Conservation (phyloP, 2,888 invertebrate genomes). For the Scaptomyza cyrtandrae region DNA sequence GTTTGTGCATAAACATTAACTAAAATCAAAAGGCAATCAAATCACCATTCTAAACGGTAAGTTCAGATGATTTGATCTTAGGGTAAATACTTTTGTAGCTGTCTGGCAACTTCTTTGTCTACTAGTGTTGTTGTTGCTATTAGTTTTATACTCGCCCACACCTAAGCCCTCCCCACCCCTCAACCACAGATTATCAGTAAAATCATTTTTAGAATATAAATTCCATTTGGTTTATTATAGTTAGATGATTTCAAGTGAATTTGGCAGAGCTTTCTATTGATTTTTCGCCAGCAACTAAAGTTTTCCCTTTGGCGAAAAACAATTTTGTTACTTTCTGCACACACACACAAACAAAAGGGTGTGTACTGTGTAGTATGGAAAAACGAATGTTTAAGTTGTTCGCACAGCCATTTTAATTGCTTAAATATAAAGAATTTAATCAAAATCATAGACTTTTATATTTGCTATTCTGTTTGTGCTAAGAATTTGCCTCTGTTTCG, state of each 20-base stretch:
- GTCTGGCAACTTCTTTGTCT: conserved; percentile 69
- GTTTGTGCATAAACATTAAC: conserved; percentile 41
- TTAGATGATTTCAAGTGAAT: conserved; percentile 5
- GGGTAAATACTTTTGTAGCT: conserved; percentile 31
- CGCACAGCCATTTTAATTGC: background rate
- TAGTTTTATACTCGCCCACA: conserved; percentile 27
- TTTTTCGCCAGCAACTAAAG: conserved; percentile 58
- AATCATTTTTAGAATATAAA: background rate
- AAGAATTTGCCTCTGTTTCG: background rate
- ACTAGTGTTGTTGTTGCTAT: conserved; percentile 18
- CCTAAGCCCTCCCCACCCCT: conserved; percentile 5
- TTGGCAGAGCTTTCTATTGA: conserved; percentile 64
- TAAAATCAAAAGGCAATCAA: conserved; percentile 8
- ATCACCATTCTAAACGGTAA: conserved; percentile 47
- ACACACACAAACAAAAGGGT: conserved; percentile 48
- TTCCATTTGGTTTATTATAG: background rate
- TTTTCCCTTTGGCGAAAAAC: conserved; percentile 45
- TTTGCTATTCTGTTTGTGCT: background rate
- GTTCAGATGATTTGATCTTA: conserved; percentile 20
- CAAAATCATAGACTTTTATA: background rate
- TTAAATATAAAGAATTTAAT: background rate
- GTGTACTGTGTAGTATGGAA: conserved; percentile 31
- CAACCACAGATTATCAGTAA: background rate
- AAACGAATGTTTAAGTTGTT: conserved; percentile 15
- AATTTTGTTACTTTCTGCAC: conserved; percentile 55